phyloP scores from a whole-genome alignment of 2,113 vertebrate genomes.

The Zapus hudsonius region DNA sequence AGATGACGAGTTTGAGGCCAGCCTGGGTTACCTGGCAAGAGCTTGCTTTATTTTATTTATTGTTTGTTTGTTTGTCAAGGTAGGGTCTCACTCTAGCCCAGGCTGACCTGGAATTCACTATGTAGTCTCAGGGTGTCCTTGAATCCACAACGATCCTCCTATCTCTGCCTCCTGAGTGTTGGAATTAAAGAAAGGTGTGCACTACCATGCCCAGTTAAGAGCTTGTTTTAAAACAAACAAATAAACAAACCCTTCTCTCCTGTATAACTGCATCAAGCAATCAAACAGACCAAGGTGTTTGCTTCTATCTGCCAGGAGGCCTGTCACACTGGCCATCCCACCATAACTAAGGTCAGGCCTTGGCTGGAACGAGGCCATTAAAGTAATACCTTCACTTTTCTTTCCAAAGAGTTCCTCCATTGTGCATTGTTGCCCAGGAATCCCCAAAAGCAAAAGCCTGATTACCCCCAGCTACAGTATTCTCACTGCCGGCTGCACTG shows the following conservation, averaged over 20 bases:
- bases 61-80: too few species aligned
- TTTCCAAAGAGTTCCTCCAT: too few species aligned
- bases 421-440: background rate
- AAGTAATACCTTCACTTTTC: background rate
- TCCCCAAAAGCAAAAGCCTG: background rate
- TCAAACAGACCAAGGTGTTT: background rate
- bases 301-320: background rate
- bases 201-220: too few species aligned
- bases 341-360: background rate
- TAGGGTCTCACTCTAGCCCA: too few species aligned
- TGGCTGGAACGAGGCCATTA: background rate
- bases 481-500: background rate
- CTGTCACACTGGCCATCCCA: background rate
- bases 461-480: background rate
- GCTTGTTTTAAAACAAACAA: background rate
- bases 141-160: too few species aligned
- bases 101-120: too few species aligned
- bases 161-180: too few species aligned
- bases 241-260: background rate
- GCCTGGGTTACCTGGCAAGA: background rate
- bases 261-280: background rate
- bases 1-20: background rate
- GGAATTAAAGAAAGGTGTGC: too few species aligned
- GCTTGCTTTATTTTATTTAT: background rate
- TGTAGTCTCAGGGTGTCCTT: too few species aligned